These are phyloP conservation scores for Luperina nickerlii DNA, from an alignment of 2,888 invertebrate genomes.

Conservation along the genomic window DNA sequence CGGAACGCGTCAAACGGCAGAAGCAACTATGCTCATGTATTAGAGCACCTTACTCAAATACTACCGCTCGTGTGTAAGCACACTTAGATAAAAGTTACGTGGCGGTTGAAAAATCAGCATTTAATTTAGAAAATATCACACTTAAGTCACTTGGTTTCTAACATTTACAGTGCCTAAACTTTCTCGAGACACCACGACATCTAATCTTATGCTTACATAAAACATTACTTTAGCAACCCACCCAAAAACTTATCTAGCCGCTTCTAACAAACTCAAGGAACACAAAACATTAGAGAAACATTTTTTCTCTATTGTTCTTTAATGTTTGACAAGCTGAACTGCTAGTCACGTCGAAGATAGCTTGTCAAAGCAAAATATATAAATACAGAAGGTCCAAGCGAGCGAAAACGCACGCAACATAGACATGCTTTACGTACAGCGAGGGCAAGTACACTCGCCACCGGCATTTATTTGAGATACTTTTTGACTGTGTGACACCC, in stretches of 20 bases:
- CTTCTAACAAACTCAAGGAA: conserved; percentile 10
- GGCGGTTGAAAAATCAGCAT: not conserved
- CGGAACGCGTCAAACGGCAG: too few species aligned
- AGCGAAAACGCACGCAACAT: not conserved
- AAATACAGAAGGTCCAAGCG: not conserved
- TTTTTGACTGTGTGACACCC: too few species aligned
- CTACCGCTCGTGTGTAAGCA: not conserved
- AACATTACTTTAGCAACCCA: not conserved
- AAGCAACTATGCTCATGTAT: too few species aligned
- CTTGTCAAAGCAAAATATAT: conserved; percentile 30
- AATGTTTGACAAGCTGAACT: conserved; percentile 54
- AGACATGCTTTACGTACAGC: not conserved
- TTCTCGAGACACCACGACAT: not conserved
- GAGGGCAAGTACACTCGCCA: not conserved
- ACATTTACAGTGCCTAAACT: not conserved
- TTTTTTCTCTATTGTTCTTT: conserved; percentile 53
- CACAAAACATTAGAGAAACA: conserved; percentile 28
- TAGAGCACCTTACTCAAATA: too few species aligned
- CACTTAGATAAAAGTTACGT: not conserved
- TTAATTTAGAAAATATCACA: not conserved
- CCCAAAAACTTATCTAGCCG: conserved; percentile 12
- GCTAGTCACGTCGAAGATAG: conserved; percentile 58
- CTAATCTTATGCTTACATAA: not conserved
- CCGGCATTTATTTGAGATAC: not conserved
- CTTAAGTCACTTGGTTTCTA: not conserved